Conservation (phyloP, 2,113 vertebrate species). For the Cheilinus undulatus region DNA sequence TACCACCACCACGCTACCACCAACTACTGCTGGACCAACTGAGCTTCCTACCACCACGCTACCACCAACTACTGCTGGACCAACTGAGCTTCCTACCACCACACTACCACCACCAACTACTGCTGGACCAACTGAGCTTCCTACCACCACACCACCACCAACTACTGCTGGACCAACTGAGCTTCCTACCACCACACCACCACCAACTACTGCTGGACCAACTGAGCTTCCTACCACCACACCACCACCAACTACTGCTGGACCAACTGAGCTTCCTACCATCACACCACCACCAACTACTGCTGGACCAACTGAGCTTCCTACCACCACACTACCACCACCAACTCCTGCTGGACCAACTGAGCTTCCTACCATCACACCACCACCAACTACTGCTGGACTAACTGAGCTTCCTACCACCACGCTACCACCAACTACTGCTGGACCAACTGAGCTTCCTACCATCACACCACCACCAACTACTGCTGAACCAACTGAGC, state of each 20-base stretch:
- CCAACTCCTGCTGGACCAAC: background rate
- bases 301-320: background rate
- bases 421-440: background rate
- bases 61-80: background rate
- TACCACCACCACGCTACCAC: background rate
- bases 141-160: background rate
- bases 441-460: background rate
- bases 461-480: background rate
- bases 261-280: background rate
- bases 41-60: background rate
- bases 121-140: background rate
- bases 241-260: background rate
- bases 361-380: background rate
- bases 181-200: background rate
- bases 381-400: background rate
- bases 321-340: background rate
- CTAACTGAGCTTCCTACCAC: background rate
- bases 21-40: conserved; percentile 2
- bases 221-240: background rate
- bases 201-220: no score
- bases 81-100: background rate
- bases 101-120: background rate
- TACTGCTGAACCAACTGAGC: background rate
- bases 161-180: background rate
- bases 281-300: background rate